phyloP scores from a whole-genome alignment of 1,140 invertebrate genomes.

The Chymomyza costata region DNA sequence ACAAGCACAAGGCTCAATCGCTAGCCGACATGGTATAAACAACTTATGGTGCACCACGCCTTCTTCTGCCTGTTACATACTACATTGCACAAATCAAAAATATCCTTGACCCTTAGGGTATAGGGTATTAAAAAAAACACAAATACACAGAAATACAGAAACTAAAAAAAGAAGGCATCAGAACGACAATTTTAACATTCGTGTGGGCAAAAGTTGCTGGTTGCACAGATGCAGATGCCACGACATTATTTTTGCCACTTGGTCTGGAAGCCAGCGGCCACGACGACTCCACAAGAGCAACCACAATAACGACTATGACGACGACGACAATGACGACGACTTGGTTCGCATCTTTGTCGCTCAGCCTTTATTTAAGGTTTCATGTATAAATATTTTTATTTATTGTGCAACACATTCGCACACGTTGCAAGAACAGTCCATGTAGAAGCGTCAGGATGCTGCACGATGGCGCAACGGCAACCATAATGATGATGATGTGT shows the following conservation, averaged over 20 bases:
- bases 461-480: conserved; percentile 57
- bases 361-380: conserved; percentile 72
- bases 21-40: too few species aligned
- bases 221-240: conserved; percentile 67
- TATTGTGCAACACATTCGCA: conserved; percentile 73
- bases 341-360: conserved; percentile 70
- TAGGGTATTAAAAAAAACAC: conserved; percentile 2
- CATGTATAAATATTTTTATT: conserved; percentile 74
- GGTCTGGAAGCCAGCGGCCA: conserved; percentile 44
- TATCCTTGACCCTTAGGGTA: too few species aligned
- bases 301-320: conserved; percentile 1
- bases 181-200: conserved; percentile 47
- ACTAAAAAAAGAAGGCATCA: too few species aligned
- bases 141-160: too few species aligned
- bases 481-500: conserved; percentile 73
- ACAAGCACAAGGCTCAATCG: too few species aligned
- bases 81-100: too few species aligned
- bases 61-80: too few species aligned
- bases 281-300: conserved; percentile 17
- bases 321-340: conserved; percentile 29
- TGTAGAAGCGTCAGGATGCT: conserved; percentile 39
- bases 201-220: conserved; percentile 59
- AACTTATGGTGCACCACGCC: too few species aligned
- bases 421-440: conserved; percentile 42
- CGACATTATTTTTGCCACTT: conserved; percentile 73